These are phyloP conservation scores for Forpus xanthops DNA, from an alignment of 2,797 vertebrate genomes.

Conservation along the genomic window DNA sequence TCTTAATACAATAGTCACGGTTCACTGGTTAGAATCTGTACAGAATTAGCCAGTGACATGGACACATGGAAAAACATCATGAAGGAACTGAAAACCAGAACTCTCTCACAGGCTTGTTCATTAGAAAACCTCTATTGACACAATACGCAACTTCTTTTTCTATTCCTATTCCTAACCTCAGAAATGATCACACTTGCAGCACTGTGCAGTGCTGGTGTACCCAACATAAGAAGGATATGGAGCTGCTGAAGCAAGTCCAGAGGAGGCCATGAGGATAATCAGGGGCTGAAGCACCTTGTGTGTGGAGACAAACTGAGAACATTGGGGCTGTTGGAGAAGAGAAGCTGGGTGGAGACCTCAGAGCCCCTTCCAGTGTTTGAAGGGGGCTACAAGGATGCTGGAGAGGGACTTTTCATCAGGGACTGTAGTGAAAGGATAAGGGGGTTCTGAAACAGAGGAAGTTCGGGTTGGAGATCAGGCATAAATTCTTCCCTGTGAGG, in stretches of 20 bases:
- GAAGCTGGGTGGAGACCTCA: too few species aligned
- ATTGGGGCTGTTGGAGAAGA: too few species aligned
- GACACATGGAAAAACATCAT: constrained; percentile 30
- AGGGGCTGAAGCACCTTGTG: background rate
- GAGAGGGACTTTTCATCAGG: too few species aligned
- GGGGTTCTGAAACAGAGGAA: too few species aligned
- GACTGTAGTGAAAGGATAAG: too few species aligned
- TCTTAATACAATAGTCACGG: constrained; percentile 44
- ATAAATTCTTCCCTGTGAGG: too few species aligned
- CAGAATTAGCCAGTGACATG: constrained; percentile 43
- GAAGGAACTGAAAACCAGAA: background rate
- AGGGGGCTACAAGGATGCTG: too few species aligned
- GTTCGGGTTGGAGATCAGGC: too few species aligned
- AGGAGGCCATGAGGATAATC: background rate
- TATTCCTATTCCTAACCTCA: background rate
- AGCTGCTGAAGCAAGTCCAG: background rate
- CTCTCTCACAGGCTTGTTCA: background rate
- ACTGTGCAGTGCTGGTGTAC: background rate
- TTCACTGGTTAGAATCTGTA: constrained; percentile 36
- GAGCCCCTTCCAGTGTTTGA: too few species aligned
- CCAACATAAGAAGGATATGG: background rate
- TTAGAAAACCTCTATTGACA: background rate
- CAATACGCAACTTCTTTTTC: background rate
- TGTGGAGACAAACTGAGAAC: too few species aligned
- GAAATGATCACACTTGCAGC: background rate